These are phyloP conservation scores for Osmoderma eremita DNA, from an alignment of 2,888 invertebrate species.

Conservation along the genomic window DNA sequence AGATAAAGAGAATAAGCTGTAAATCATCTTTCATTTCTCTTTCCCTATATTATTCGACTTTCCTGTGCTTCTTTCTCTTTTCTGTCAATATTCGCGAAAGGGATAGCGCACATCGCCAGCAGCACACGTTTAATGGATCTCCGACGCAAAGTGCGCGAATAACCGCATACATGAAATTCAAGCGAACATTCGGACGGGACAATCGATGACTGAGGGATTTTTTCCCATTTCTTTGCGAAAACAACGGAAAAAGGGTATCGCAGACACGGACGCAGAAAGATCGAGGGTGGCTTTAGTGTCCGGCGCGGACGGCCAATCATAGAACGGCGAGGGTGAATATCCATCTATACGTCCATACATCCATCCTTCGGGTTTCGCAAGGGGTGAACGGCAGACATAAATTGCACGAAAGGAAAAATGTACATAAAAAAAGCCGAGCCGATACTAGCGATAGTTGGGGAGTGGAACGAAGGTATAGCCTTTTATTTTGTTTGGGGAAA, in stretches of 20 bases:
- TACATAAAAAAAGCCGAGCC: conserved; percentile 12
- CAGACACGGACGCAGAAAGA: conserved; percentile 18
- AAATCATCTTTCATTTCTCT: no score
- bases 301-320: conserved; percentile 56
- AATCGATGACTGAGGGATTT: conserved; percentile 25
- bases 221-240: conserved; percentile 47
- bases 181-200: conserved; percentile 13
- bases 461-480: no score
- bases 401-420: conserved; percentile 34
- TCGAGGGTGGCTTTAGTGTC: conserved; percentile 58
- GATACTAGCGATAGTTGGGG: no score
- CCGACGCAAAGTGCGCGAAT: no score
- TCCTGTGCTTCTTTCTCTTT: no score
- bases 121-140: no score
- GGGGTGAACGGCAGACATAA: conserved; percentile 49
- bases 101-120: no score
- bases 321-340: conserved; percentile 54
- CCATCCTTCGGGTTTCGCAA: conserved; percentile 51
- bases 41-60: no score
- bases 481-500: no score
- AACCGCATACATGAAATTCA: conserved; percentile 2
- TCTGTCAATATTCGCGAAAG: no score
- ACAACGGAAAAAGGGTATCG: conserved; percentile 56
- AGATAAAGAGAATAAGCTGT: no score
- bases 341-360: no score